These are phyloP conservation scores for Drosophila kanekoi DNA, from an alignment of 2,888 invertebrate species.

Conservation along the genomic window DNA sequence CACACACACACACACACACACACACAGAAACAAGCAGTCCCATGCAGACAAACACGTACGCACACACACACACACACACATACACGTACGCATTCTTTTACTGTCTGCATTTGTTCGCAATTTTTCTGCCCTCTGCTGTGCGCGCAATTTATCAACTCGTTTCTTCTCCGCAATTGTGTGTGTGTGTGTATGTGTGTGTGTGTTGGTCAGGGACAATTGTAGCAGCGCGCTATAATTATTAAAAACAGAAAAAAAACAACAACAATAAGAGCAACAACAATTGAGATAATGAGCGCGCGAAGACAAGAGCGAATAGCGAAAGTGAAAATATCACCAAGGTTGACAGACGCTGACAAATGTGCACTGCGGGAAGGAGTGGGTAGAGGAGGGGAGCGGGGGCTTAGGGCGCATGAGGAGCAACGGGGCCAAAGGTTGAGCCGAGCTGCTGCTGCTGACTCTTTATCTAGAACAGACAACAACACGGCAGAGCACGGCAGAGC, in stretches of 20 bases:
- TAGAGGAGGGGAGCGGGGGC: background rate
- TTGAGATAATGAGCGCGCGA: slow-evolving; percentile 72
- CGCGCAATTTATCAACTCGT: slow-evolving; percentile 70
- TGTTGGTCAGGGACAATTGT: slow-evolving; percentile 80
- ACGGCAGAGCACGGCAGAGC: background rate
- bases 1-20: background rate
- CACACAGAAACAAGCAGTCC: background rate
- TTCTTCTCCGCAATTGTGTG: slow-evolving; percentile 13
- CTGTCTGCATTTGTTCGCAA: slow-evolving; percentile 22
- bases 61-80: background rate
- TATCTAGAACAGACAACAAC: slow-evolving; percentile 45
- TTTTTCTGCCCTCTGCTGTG: slow-evolving; percentile 33
- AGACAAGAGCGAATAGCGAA: slow-evolving; percentile 45
- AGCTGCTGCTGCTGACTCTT: slow-evolving; percentile 19
- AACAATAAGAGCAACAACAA: slow-evolving; percentile 49
- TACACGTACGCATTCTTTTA: background rate
- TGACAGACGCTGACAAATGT: slow-evolving; percentile 58
- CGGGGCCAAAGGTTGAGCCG: slow-evolving; percentile 14
- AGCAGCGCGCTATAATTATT: slow-evolving; percentile 68
- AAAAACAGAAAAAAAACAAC: slow-evolving; percentile 62
- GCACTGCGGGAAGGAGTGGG: slow-evolving; percentile 2
- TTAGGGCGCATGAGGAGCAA: no score
- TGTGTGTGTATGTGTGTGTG: slow-evolving; percentile 19
- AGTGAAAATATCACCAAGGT: slow-evolving; percentile 66
- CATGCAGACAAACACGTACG: background rate